These are phyloP conservation scores for Parnassius mnemosyne DNA, from an alignment of 2,888 invertebrate species.

Conservation along the genomic window DNA sequence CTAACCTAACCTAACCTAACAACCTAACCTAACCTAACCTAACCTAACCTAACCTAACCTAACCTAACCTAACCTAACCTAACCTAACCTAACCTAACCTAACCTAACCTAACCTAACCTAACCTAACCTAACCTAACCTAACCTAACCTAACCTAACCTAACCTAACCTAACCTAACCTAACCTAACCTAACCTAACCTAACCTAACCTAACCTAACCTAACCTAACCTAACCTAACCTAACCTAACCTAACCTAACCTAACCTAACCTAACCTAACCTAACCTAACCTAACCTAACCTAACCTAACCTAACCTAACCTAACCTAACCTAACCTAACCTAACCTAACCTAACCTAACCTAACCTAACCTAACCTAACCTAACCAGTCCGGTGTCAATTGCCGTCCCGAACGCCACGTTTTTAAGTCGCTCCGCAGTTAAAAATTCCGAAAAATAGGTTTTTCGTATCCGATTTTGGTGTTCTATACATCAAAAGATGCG, in stretches of 20 bases:
- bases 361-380: slow-evolving; percentile 16
- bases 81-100: slow-evolving; percentile 5
- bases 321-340: neutral
- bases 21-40: slow-evolving; percentile 14
- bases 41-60: slow-evolving; percentile 16
- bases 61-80: slow-evolving; percentile 15
- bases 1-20: neutral
- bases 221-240: slow-evolving; percentile 24
- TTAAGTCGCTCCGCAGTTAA: too few relatives aligned
- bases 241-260: slow-evolving; percentile 24
- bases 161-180: slow-evolving; percentile 13
- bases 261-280: slow-evolving; percentile 25
- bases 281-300: slow-evolving; percentile 24
- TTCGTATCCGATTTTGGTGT: too few relatives aligned
- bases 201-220: slow-evolving; percentile 27
- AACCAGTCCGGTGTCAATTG: too few relatives aligned
- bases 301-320: slow-evolving; percentile 13
- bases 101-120: neutral
- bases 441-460: too few relatives aligned
- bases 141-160: slow-evolving; percentile 4
- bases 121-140: slow-evolving; percentile 7
- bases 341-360: too few relatives aligned
- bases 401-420: too few relatives aligned
- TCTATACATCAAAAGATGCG: too few relatives aligned
- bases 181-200: slow-evolving; percentile 25